Evolutionary conservation across 2,113 vertebrate genomes (phyloP).

Genomic region (Phasianus colchicus): DNA sequence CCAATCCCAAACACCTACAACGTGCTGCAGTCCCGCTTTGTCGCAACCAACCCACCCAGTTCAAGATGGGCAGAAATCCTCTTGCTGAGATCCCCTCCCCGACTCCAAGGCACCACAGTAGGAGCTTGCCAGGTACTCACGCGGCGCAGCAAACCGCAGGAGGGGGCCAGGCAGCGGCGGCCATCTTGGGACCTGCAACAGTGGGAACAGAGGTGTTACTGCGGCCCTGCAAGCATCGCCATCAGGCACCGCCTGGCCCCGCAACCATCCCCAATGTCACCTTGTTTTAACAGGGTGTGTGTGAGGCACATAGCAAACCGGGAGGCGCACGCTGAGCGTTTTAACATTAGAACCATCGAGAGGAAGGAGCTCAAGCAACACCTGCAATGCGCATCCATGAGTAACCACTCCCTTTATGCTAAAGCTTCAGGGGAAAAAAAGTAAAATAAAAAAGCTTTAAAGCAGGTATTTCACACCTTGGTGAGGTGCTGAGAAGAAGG

Average conservation of each 20-base stretch:
- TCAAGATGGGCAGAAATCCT: background rate
- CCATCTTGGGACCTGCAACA: constrained; percentile 35
- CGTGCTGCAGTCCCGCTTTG: background rate
- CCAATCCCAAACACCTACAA: constrained; percentile 53
- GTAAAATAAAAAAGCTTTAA: background rate
- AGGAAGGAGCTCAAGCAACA: background rate
- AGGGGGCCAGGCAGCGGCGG: background rate
- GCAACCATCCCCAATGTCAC: background rate
- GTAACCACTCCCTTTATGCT: background rate
- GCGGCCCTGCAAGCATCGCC: background rate
- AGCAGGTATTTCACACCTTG: constrained; percentile 5
- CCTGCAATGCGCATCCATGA: background rate
- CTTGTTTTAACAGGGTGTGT: background rate
- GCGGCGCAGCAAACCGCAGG: rapidly evolving
- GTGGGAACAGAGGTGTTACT: background rate
- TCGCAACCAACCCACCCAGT: background rate
- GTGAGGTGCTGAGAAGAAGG: background rate
- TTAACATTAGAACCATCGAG: background rate
- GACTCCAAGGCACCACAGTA: background rate
- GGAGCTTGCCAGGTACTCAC: constrained; percentile 46
- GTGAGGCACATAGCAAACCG: background rate
- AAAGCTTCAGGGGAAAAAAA: background rate
- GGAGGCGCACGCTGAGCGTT: background rate
- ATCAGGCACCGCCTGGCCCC: background rate
- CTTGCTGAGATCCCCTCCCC: background rate